Evolutionary conservation across 2,113 vertebrate genomes (phyloP).

Genomic region (Nyctereutes procyonoides): DNA sequence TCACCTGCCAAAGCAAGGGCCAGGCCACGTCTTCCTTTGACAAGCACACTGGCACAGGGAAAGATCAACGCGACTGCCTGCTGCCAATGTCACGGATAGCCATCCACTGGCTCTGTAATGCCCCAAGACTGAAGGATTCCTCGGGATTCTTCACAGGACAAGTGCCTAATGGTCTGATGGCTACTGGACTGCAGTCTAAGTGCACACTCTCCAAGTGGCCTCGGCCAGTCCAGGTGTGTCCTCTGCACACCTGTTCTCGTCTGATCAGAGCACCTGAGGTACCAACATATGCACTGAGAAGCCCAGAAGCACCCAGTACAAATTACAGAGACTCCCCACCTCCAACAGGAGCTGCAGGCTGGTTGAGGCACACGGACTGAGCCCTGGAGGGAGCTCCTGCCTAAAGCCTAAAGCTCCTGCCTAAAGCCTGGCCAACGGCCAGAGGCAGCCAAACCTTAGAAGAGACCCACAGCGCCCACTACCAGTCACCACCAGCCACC

Average conservation of each 20-base stretch:
- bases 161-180: not conserved
- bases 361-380: rapidly evolving
- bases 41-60: not conserved
- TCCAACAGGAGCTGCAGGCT: not conserved
- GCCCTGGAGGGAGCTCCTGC: not conserved
- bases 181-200: not conserved
- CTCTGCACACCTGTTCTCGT: too few relatives aligned
- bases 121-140: not conserved
- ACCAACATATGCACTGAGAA: not conserved
- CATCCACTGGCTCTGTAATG: too few relatives aligned
- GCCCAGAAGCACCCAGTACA: not conserved
- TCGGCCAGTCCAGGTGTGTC: not conserved
- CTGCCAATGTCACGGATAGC: too few relatives aligned
- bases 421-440: not conserved
- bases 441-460: not conserved
- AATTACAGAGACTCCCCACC: not conserved
- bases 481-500: not conserved
- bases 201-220: not conserved
- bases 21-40: not conserved
- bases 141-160: not conserved
- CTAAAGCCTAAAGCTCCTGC: too few relatives aligned
- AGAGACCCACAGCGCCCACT: not conserved
- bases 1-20: not conserved
- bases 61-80: not conserved
- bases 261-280: not conserved